Percentiles rank a stretch among this genome's conserved stretches.
phyloP scores from a whole-genome alignment of 2,888 invertebrate species.

The Prenolepis imparis region DNA sequence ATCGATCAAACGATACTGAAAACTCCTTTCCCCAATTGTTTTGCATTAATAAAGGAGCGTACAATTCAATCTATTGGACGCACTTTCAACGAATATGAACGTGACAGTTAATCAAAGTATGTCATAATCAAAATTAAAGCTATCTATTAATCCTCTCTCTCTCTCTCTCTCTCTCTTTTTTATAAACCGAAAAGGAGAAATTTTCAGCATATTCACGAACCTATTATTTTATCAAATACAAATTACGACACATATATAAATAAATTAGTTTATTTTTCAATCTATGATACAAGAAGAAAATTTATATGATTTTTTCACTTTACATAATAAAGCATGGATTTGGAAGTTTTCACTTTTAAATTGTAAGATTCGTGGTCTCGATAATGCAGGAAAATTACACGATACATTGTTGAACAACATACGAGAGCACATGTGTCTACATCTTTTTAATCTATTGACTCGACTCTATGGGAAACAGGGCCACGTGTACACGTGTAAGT shows the following conservation, averaged over 20 bases:
- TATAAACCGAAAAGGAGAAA: background rate
- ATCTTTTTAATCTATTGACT: conserved; percentile 26
- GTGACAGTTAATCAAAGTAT: background rate
- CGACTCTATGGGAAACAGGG: background rate
- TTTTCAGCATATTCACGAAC: background rate
- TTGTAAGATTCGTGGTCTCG: background rate
- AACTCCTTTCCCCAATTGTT: background rate
- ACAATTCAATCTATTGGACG: background rate
- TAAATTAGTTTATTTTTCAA: background rate
- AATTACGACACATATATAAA: background rate
- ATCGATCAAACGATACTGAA: background rate
- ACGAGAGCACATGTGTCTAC: background rate
- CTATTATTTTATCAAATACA: background rate
- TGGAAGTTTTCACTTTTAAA: background rate
- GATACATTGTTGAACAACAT: background rate
- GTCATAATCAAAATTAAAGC: background rate
- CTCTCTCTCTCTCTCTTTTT: background rate
- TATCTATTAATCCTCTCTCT: background rate
- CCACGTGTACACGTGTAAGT: conserved; percentile 27
- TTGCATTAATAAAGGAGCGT: background rate
- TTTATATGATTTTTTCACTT: background rate
- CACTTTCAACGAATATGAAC: background rate
- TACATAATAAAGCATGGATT: background rate
- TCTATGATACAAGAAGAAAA: conserved; percentile 1
- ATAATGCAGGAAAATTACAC: background rate